Percentiles rank a stretch among this genome's conserved stretches.
These are phyloP conservation scores for Euphydryas editha DNA, from an alignment of 2,888 invertebrate genomes.

Conservation along the genomic window DNA sequence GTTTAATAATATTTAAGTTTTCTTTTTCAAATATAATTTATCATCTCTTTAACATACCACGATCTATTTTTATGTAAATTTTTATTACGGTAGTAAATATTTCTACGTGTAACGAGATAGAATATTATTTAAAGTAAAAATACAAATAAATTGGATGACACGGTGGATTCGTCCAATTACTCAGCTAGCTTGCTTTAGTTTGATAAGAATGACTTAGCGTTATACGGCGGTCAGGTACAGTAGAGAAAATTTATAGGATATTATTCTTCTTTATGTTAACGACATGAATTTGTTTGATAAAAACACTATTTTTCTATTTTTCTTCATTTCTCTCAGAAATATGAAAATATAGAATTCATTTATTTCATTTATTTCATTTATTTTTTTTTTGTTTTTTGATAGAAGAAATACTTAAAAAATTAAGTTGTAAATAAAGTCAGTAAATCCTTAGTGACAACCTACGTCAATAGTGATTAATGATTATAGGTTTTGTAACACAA, in stretches of 20 bases:
- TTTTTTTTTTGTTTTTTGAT: background rate
- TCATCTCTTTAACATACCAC: no score
- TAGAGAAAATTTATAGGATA: constrained; percentile 1
- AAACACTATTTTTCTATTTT: background rate
- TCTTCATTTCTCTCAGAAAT: background rate
- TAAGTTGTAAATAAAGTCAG: background rate
- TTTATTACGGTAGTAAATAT: background rate
- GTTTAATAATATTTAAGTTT: no score
- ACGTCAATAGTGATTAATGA: background rate
- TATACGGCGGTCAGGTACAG: constrained; percentile 11
- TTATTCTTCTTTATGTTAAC: background rate
- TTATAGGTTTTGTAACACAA: background rate
- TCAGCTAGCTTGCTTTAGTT: constrained; percentile 25
- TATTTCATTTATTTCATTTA: no score
- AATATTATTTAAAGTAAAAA: background rate
- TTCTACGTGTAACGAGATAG: background rate
- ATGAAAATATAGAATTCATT: no score
- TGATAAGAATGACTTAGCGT: constrained; percentile 20
- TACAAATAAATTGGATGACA: constrained; percentile 27
- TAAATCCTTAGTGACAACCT: background rate
- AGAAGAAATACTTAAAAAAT: no score
- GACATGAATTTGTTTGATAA: background rate
- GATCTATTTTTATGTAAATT: background rate
- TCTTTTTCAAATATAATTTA: no score
- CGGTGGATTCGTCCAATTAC: constrained; percentile 19